phyloP scores from a whole-genome alignment of 2,113 vertebrate genomes.

The Syrrhaptes paradoxus region DNA sequence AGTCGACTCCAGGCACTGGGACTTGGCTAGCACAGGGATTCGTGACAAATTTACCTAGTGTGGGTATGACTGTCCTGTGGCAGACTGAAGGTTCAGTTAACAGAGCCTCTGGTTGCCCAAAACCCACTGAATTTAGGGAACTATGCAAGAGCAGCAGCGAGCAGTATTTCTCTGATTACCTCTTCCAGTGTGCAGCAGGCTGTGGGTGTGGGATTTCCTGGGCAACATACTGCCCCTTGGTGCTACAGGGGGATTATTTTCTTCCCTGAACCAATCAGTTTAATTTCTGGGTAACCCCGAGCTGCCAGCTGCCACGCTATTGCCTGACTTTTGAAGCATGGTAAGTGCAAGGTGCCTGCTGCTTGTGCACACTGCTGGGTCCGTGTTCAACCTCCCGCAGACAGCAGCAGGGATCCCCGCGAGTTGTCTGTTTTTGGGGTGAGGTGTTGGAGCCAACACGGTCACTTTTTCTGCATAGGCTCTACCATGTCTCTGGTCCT shows the following conservation, averaged over 20 bases:
- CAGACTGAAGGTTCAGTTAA: neutral
- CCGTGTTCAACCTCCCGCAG: neutral
- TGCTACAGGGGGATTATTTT: neutral
- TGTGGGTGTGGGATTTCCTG: fast-evolving
- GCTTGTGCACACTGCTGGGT: neutral
- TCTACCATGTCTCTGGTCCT: neutral
- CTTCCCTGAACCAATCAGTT: neutral
- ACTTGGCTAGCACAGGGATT: neutral
- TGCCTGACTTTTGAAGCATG: neutral
- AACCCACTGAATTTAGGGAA: neutral
- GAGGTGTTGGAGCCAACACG: fast-evolving
- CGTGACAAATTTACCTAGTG: fast-evolving
- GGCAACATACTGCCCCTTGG: neutral
- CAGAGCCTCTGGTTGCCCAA: neutral
- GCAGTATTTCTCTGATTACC: neutral
- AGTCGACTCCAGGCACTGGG: neutral
- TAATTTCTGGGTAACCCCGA: neutral
- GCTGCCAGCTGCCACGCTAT: neutral
- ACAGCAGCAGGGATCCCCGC: neutral
- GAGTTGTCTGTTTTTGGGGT: neutral
- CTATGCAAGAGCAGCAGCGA: neutral
- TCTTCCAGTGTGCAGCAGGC: neutral
- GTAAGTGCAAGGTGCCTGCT: fast-evolving
- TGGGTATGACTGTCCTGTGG: neutral
- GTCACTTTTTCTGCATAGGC: neutral